These are phyloP conservation scores for Sterrhoptilus dennistouni DNA, from an alignment of 2,113 vertebrate genomes.

Conservation along the genomic window DNA sequence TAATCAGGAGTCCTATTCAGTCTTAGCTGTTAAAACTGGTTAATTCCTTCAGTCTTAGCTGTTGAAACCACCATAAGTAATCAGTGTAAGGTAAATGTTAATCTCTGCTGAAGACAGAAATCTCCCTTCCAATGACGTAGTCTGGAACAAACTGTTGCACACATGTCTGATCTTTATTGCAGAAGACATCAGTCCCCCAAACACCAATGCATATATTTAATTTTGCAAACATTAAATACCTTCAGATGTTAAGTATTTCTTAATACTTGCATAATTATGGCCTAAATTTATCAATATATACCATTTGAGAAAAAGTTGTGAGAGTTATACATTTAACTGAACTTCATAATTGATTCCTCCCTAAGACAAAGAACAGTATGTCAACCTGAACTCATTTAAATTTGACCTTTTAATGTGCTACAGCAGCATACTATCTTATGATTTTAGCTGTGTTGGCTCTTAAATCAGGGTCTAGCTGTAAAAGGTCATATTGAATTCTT, in stretches of 20 bases:
- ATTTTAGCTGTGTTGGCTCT: slow-evolving; percentile 36
- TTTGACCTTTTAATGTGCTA: slow-evolving; percentile 68
- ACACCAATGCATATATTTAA: background rate
- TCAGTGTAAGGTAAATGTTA: background rate
- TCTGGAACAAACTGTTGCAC: background rate
- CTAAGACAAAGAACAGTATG: slow-evolving; percentile 39
- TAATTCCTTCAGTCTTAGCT: background rate
- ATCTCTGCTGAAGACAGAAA: background rate
- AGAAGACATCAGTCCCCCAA: background rate
- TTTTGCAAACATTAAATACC: background rate
- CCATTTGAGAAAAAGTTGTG: background rate
- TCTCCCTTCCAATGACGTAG: background rate
- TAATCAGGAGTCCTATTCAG: background rate
- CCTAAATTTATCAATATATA: slow-evolving; percentile 12
- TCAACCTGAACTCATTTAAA: slow-evolving; percentile 58
- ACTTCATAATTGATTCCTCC: slow-evolving; percentile 16
- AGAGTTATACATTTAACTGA: background rate
- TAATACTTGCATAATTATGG: background rate
- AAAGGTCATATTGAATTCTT: slow-evolving; percentile 62
- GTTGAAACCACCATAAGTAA: background rate
- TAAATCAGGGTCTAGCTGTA: slow-evolving; percentile 65
- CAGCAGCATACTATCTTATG: slow-evolving; percentile 40
- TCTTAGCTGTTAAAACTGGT: background rate
- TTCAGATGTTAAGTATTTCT: slow-evolving; percentile 11
- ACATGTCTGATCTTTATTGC: background rate